Evolutionary conservation across 2,797 vertebrate genomes (phyloP), one percentile per base, ranked within the genome.

Genomic region (Halcyon smyrnensis): DNA sequence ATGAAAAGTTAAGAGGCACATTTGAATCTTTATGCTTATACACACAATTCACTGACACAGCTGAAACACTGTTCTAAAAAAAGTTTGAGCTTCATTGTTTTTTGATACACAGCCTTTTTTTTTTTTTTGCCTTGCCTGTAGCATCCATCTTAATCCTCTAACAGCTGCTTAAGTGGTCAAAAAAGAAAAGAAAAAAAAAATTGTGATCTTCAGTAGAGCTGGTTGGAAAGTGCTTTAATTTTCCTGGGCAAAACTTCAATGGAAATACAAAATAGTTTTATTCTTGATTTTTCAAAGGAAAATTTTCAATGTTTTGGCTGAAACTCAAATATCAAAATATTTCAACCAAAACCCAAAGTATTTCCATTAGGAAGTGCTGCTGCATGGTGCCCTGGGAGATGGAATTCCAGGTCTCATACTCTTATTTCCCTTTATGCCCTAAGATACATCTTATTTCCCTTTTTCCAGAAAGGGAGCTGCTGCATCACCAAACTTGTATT

Each of bases 161-260:
- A 93, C 84, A 96, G 88, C 77, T 93, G 90, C 74, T 89, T 95
- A 91, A 96, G 88, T 54, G 53, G 89, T 87, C 1, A 81, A 87
- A 77, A 43, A 73, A 78, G 48, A 59, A 37, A 45, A 36, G 17
- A 43, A 32, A 30, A 30, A 30, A 8, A 20, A 8, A 53, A 25
- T 54, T 20, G 53, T 62, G 56, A 92, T 83, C 57, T 94, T 94
- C 68, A 64, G 36, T 74, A 87, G 54, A 87, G 68, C 64, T 92
- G 68, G 20, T 46, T 96, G 90, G 91, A 96, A 96, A 95, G 53
- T 43, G 56, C 68, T 92, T 71, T 68, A 65, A 85, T 96, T 96
- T 96, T 94, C 90, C 93, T 94, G 89, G 96, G 87, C 93, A 95
- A 95, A 93, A 92, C 87, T 92, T 96, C 93, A 93, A 28, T 83